Evolutionary conservation across 1,140 invertebrate species (phyloP), one percentile per base, ranked within the genome.

Genomic region (Heliconius hermathena): DNA sequence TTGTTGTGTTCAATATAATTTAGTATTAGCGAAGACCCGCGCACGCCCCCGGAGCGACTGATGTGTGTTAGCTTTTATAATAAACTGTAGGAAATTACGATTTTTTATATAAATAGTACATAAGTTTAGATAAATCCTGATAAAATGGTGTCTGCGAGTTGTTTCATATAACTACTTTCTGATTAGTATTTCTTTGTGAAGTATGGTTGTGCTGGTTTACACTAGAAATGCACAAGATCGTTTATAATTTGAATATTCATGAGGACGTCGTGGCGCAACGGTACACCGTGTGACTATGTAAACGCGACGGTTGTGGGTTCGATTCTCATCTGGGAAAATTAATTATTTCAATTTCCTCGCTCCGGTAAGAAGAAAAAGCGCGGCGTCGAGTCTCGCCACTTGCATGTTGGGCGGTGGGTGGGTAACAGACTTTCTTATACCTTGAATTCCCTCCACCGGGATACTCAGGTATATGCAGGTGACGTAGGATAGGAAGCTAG

Each of bases 31-130:
- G 57, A 70, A 77, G 77, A 83, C 78, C 20, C 79, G 74, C 83
- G 84, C 87, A 82, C 77, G 87, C 80, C 87, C 80, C 70, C 22
- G 33, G 85, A 60, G 85, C 83, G 89, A 91, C 88, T 89, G 90
- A 88, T 76, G 83, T 83, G 80, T 83, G 85, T 88, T 90, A 89
- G 87, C 88, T 89, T 91, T 87, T 91, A 87, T 83, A 82, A 81
- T 80, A 87, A 81, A 81, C 80, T 78, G 85, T 89, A 90, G 86
- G 83, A 80, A 85, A 84, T 91, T 89, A 86, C 84, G 81, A 87
- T 76, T 83, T 84, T 90, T 90, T 91, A 88, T 87, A 85, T 86
- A 81, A 81, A 80, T 90, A 91, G 87, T 54, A 80, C 74, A 49
- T 91, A 91, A 90, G 88, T 77, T 73, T 81, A 78, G 49, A 66